A percentile compares a stretch with the other conserved stretches of the same genome.
Conservation (phyloP, 2,797 vertebrate species). For the Otus scops region DNA sequence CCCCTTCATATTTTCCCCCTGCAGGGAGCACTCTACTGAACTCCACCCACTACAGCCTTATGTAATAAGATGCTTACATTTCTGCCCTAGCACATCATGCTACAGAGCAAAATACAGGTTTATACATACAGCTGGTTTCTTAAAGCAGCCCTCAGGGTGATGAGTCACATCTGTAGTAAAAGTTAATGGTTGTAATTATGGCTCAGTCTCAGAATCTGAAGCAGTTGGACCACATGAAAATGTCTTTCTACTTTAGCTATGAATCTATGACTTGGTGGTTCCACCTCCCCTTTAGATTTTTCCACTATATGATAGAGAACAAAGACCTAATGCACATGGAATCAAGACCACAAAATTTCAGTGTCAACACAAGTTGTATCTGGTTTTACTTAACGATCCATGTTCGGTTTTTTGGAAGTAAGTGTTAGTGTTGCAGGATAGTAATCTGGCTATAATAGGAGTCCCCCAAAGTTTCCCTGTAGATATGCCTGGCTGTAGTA, state of each 20-base stretch:
- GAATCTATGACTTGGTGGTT: background rate
- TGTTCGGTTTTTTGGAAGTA: background rate
- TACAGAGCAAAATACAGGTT: slow-evolving; percentile 12
- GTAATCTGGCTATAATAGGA: background rate
- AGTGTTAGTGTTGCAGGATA: background rate
- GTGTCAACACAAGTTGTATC: background rate
- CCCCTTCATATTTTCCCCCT: background rate
- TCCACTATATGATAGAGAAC: background rate
- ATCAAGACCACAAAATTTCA: background rate
- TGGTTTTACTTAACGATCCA: background rate
- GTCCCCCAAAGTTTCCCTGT: background rate
- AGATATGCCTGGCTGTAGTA: background rate
- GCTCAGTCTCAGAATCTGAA: background rate
- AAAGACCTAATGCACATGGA: background rate
- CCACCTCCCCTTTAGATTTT: background rate
- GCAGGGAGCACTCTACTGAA: slow-evolving; percentile 2
- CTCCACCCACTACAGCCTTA: background rate
- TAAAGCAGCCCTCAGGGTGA: background rate
- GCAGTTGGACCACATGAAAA: slow-evolving; percentile 25
- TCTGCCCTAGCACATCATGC: background rate
- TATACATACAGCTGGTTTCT: background rate
- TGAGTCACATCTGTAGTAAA: slow-evolving; percentile 8
- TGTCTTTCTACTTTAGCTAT: background rate
- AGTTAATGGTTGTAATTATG: background rate
- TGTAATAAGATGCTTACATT: background rate